These are phyloP conservation scores for Clarias macrocephalus DNA, from an alignment of 2,113 vertebrate genomes.

Conservation along the genomic window DNA sequence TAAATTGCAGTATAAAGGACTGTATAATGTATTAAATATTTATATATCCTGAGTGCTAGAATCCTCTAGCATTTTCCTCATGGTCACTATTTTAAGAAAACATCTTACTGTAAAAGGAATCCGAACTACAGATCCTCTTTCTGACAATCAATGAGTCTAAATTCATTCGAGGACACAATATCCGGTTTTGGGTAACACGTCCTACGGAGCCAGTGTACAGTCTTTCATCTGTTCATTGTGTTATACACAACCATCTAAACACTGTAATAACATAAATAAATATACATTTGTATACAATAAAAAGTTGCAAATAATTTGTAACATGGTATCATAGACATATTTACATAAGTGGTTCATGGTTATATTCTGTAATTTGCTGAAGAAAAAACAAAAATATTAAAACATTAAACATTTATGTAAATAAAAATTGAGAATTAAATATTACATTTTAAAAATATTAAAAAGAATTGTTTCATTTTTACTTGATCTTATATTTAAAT, in stretches of 20 bases:
- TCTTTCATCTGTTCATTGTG: background rate
- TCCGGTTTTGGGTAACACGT: background rate
- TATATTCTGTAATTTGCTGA: background rate
- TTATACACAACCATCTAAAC: background rate
- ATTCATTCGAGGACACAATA: background rate
- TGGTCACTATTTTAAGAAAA: background rate
- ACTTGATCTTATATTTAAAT: background rate
- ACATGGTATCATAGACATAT: background rate
- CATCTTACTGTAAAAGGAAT: conserved; percentile 3
- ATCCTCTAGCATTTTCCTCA: background rate
- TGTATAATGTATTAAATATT: background rate
- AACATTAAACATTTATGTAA: background rate
- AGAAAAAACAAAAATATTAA: background rate
- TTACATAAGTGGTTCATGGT: background rate
- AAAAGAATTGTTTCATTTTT: background rate
- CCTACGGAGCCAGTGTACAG: background rate
- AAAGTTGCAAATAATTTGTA: background rate
- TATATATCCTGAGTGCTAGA: background rate
- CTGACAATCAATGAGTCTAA: conserved; percentile 7
- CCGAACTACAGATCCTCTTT: background rate
- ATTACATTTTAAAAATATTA: background rate
- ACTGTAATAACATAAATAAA: background rate
- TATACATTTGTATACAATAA: background rate
- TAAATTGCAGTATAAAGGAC: background rate
- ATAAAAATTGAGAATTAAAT: background rate